Evolutionary conservation across 2,888 invertebrate genomes (phyloP).

Genomic region (Drosophila merina): DNA sequence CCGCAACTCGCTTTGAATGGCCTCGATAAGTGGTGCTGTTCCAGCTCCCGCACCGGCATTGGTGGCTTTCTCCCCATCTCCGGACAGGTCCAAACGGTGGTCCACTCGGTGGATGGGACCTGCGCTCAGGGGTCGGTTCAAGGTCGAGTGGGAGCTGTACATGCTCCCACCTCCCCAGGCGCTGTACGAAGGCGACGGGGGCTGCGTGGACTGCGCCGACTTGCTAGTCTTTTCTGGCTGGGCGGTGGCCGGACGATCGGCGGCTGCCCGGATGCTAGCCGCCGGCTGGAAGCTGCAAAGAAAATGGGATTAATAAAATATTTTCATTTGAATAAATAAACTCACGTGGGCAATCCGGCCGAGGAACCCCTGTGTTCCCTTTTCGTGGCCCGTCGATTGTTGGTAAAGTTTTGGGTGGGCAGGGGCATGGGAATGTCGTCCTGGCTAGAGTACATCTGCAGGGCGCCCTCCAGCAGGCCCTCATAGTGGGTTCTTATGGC

Average conservation of each 20-base stretch:
- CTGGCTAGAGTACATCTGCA: slow-evolving; percentile 83
- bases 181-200: slow-evolving; percentile 84
- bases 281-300: slow-evolving; percentile 66
- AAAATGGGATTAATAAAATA: neutral
- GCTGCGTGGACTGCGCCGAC: slow-evolving; percentile 82
- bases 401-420: slow-evolving; percentile 80
- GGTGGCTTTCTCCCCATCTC: slow-evolving; percentile 33
- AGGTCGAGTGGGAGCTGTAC: slow-evolving; percentile 85
- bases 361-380: slow-evolving; percentile 83
- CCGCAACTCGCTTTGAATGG: slow-evolving; percentile 90
- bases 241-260: slow-evolving; percentile 82
- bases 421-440: slow-evolving; percentile 82
- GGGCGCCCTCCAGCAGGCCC: slow-evolving; percentile 83
- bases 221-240: slow-evolving; percentile 80
- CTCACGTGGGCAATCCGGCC: slow-evolving; percentile 81
- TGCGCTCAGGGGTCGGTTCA: slow-evolving; percentile 87
- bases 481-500: slow-evolving; percentile 83
- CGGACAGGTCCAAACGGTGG: slow-evolving; percentile 68
- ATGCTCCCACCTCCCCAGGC: slow-evolving; percentile 85
- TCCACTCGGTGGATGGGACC: slow-evolving; percentile 86
- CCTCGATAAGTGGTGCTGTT: slow-evolving; percentile 92
- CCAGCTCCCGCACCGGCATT: slow-evolving; percentile 85
- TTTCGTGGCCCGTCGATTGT: slow-evolving; percentile 75
- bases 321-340: neutral
- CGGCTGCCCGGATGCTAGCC: slow-evolving; percentile 57